Base-by-base conservation (phyloP, 1,140 invertebrate species). In the Drosophila baimaii region DNA sequence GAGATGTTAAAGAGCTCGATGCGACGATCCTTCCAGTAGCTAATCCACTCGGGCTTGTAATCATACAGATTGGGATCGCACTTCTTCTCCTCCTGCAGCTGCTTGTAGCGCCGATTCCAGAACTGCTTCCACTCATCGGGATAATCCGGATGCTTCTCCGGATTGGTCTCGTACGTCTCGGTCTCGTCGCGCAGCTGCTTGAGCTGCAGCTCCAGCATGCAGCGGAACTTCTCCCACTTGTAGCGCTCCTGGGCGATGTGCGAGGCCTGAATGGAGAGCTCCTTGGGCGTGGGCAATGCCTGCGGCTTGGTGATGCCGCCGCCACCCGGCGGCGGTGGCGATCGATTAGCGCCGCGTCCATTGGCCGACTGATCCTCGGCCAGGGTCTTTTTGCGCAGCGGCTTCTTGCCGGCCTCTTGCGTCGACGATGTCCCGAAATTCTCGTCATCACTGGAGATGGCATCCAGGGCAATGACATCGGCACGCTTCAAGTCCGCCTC, bases 41-140 rank as follows among this genome's bases (percentile, higher is more conserved):
- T 92, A 43, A 97, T 97, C 96, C 96, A 97, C 78, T 97, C 96
- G 0, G 96, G 96, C 80, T 97, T 97, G 81, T 96, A 97, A 81
- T 97, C 96, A 86, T 97, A 94, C 44, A 95, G 95, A 37, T 94
- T 93, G 0, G 96, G 95, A 92, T 97, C 96, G 84, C 95, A 95
- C 39, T 95, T 95, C 91, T 95, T 95, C 93, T 94, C 93, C 9
- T 93, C 92, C 90, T 96, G 95, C 44, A 97, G 92, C 90, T 97
- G 96, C 89, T 97, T 97, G 85, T 97, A 97, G 0, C 96, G 94
- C 6, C 94, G 92, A 80, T 96, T 96, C 96, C 96, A 97, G 85
- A 97, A 97, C 82, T 95, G 95, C 82, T 97, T 97, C 96, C 96
- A 97, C 81, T 97, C 96, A 19, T 96, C 95, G 0, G 96, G 95